phyloP scores from a whole-genome alignment of 2,113 vertebrate genomes.

The Eulacestoma nigropectus region DNA sequence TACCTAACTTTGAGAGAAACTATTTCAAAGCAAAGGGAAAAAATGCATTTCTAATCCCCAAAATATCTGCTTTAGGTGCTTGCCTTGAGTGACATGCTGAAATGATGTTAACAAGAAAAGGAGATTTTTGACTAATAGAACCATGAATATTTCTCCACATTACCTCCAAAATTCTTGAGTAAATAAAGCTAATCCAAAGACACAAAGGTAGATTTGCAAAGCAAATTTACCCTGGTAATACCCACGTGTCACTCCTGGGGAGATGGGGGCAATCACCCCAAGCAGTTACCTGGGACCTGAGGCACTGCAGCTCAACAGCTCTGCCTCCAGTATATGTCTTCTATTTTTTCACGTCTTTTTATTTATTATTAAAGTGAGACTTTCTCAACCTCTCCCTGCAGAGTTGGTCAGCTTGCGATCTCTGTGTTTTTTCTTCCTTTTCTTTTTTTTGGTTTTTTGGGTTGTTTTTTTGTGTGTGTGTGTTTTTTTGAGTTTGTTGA shows the following conservation, averaged over 20 bases:
- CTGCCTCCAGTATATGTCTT: not conserved
- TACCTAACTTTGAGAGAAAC: not conserved
- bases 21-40: not conserved
- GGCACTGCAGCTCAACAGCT: not conserved
- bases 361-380: not conserved
- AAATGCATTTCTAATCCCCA: not conserved
- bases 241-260: not conserved
- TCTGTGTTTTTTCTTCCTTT: rapidly evolving
- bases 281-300: not conserved
- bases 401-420: not conserved
- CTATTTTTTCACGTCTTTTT: not conserved
- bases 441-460: not conserved
- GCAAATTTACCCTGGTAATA: not conserved
- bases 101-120: not conserved
- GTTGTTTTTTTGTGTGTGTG: not conserved
- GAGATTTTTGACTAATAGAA: not conserved
- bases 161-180: not conserved
- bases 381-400: not conserved
- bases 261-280: not conserved
- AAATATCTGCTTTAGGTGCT: not conserved
- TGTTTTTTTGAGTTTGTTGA: no score
- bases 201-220: not conserved
- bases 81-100: not conserved
- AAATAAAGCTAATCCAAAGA: constrained; percentile 19
- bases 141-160: not conserved